These are phyloP conservation scores for Fregata magnificens DNA, from an alignment of 2,113 vertebrate species.

Conservation along the genomic window DNA sequence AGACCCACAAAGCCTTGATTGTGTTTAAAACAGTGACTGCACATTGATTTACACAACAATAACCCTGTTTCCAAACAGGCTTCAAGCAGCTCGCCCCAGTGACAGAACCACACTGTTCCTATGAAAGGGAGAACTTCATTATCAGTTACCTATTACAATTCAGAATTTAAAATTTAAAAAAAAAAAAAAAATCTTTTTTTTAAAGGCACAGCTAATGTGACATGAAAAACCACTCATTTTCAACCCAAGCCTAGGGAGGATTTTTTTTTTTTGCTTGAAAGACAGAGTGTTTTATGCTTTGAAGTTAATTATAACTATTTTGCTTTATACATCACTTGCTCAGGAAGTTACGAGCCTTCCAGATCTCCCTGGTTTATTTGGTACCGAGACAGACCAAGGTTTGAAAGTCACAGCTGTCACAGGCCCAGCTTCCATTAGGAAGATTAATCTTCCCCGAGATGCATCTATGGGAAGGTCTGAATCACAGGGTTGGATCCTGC, in stretches of 20 bases:
- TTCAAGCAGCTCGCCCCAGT: background rate
- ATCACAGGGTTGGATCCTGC: background rate
- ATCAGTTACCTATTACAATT: background rate
- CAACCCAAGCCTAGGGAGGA: background rate
- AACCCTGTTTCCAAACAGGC: background rate
- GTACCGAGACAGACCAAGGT: background rate
- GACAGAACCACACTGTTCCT: background rate
- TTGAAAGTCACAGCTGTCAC: slow-evolving; percentile 9
- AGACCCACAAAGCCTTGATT: background rate
- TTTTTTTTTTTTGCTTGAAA: background rate
- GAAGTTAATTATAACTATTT: slow-evolving; percentile 10
- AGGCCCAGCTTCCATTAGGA: background rate
- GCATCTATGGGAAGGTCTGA: slow-evolving; percentile 5
- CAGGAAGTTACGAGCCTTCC: background rate
- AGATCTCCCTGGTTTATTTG: background rate
- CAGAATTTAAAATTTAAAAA: background rate
- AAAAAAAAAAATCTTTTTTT: background rate
- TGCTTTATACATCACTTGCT: background rate
- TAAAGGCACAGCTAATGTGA: background rate
- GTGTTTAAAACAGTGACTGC: slow-evolving; percentile 32
- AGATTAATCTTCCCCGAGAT: background rate
- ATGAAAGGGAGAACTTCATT: background rate
- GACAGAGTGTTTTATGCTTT: background rate
- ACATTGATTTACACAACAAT: slow-evolving; percentile 35
- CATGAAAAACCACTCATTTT: background rate